A percentile compares a stretch with the other conserved stretches of the same genome.
These are phyloP conservation scores for Deroplatys truncata DNA, from an alignment of 2,888 invertebrate species.

Conservation along the genomic window DNA sequence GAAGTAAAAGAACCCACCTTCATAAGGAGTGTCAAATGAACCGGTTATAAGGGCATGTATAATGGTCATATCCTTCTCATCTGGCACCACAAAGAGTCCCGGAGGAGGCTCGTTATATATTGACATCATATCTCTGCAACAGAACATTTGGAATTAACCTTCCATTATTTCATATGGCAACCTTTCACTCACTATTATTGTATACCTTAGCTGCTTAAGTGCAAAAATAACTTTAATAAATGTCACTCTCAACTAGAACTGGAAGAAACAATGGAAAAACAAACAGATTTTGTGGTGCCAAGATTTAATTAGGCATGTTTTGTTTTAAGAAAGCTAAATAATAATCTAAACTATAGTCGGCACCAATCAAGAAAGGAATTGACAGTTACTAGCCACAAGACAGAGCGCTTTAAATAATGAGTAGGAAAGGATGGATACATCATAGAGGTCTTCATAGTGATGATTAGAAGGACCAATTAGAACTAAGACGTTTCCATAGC, in stretches of 20 bases:
- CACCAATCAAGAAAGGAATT: too few species aligned
- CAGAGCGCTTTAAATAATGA: too few species aligned
- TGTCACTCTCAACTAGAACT: not conserved
- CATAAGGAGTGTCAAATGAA: slow-evolving; percentile 58
- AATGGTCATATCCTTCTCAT: slow-evolving; percentile 50
- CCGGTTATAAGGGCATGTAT: slow-evolving; percentile 56
- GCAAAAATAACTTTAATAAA: too few species aligned
- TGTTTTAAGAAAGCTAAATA: too few species aligned
- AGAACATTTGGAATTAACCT: not conserved
- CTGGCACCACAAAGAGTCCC: slow-evolving; percentile 53
- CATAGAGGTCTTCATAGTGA: too few species aligned
- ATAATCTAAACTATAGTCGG: too few species aligned
- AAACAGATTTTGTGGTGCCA: not conserved
- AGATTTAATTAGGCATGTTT: not conserved
- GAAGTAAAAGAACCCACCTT: slow-evolving; percentile 52
- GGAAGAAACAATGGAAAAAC: not conserved
- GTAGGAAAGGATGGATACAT: too few species aligned
- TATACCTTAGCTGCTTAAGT: too few species aligned
- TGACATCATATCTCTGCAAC: slow-evolving; percentile 51
- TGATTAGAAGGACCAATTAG: too few species aligned
- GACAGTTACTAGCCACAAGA: too few species aligned
- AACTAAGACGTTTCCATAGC: too few species aligned
- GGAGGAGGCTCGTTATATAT: slow-evolving; percentile 54
- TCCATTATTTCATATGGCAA: too few species aligned
- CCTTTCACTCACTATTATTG: not conserved